Conservation (phyloP, 2,113 vertebrate species). For the Oryzias javanicus region DNA sequence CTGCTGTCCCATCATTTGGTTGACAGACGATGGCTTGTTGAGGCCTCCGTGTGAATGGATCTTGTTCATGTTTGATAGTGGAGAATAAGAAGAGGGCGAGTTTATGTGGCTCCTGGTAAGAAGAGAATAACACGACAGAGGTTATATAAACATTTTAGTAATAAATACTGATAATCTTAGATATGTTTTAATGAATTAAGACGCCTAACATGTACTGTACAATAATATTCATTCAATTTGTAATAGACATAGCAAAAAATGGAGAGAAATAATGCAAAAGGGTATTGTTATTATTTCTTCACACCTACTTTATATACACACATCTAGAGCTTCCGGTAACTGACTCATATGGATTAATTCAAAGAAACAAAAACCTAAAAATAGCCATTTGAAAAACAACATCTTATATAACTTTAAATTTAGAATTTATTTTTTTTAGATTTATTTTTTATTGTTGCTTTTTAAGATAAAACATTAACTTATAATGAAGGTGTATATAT, state of each 20-base stretch:
- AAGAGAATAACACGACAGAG: neutral
- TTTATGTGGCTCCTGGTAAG: conserved; percentile 82
- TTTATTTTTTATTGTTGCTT: too few species aligned
- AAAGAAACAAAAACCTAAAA: too few species aligned
- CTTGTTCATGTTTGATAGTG: conserved; percentile 88
- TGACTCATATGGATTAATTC: too few species aligned
- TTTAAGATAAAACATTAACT: too few species aligned
- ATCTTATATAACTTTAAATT: too few species aligned
- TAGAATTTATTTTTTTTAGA: too few species aligned
- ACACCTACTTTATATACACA: too few species aligned
- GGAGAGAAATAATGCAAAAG: neutral
- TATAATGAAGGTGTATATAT: too few species aligned
- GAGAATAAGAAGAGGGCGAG: conserved; percentile 81
- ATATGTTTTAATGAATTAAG: neutral
- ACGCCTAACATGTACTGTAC: neutral
- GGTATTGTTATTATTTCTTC: neutral
- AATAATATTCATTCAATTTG: neutral
- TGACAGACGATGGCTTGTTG: conserved; percentile 87
- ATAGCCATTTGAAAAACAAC: too few species aligned
- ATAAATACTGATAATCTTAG: neutral
- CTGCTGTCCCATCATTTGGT: conserved; percentile 91
- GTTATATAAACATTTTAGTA: neutral
- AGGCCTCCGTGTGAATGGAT: conserved; percentile 78
- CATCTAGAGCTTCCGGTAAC: too few species aligned
- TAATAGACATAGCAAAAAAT: too few species aligned